Evolutionary conservation across 2,888 invertebrate genomes (phyloP), one percentile per base, ranked within the genome.

Genomic region (Clistopyga incitator): DNA sequence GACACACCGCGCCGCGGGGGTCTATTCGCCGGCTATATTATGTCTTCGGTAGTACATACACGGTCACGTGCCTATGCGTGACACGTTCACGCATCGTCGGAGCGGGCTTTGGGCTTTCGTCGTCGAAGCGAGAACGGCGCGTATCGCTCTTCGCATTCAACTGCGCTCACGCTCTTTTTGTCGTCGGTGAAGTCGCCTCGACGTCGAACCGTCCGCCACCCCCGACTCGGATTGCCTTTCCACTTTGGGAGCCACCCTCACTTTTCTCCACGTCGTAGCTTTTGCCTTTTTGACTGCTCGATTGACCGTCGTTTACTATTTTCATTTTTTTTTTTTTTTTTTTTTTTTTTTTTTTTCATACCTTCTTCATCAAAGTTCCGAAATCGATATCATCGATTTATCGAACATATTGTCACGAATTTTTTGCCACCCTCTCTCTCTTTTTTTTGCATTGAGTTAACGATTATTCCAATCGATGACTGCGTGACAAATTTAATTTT

Each of bases 31-130:
- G 84, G 85, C 87, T 88, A 90, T 91, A 92, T 92, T 92, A 92
- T 91, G 92, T 92, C 92, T 91, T 92, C 88, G 89, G 89, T 89
- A 90, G 92, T 92, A 91, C 91, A 92, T 91, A 91, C 92, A 92
- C 88, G 91, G 92, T 87, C 92, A 92, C 92, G 91, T 92, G 91
- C 89, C 92, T 92, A 90, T 91, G 91, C 91, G 92, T 92, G 92
- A 92, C 92, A 92, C 92, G 91, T 91, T 91, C 90, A 92, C 90
- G 91, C 92, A 90, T 91, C 89, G 88, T 86, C 86, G 75, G 85
- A 86, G 84, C 87, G 83, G 86, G 85, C 85, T 52, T 59, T 64
- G 42, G 56, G 56, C 54, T 6, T 3, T 54, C 38, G 25, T 18
- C 81, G 80, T 8, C 61, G 34, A 64, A 18, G 64, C 65, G 42